phyloP scores from a whole-genome alignment of 2,113 vertebrate species.

The Anoura caudifer region DNA sequence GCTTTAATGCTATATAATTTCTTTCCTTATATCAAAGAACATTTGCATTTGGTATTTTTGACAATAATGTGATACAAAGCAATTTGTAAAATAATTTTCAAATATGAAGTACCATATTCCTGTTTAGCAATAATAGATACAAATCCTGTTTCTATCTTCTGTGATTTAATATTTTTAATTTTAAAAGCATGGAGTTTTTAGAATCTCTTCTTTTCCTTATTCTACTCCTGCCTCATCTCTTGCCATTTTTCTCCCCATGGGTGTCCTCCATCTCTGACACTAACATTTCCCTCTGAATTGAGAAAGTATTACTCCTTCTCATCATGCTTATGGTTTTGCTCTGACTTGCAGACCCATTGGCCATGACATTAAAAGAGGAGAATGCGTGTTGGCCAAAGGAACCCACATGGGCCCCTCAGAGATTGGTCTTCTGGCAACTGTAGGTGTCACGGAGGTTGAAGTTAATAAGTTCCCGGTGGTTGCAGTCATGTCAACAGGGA shows the following conservation, averaged over 20 bases:
- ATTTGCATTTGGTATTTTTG: background rate
- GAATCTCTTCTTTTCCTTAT: background rate
- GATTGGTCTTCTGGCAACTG: constrained; percentile 97
- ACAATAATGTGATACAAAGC: background rate
- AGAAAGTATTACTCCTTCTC: constrained; percentile 48
- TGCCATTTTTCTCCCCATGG: background rate
- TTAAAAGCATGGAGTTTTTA: background rate
- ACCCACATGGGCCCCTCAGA: constrained; percentile 99
- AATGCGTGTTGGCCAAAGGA: constrained; percentile 97
- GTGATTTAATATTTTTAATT: constrained; percentile 42
- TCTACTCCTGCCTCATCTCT: constrained; percentile 13
- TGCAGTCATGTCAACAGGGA: constrained; percentile 99
- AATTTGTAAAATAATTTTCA: constrained; percentile 50
- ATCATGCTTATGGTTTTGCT: constrained; percentile 44
- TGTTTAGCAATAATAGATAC: background rate
- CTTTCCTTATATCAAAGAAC: constrained; percentile 20
- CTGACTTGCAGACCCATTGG: constrained; percentile 92
- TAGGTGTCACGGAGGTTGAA: constrained; percentile 98
- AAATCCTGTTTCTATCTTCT: constrained; percentile 35
- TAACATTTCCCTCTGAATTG: constrained; percentile 11
- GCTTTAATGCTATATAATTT: constrained; percentile 16
- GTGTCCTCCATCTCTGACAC: background rate
- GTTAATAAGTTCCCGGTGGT: constrained; percentile 99
- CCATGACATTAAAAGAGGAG: constrained; percentile 99
- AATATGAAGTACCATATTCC: background rate